Evolutionary conservation across 2,113 vertebrate genomes (phyloP).

Genomic region (Mungos mungo): DNA sequence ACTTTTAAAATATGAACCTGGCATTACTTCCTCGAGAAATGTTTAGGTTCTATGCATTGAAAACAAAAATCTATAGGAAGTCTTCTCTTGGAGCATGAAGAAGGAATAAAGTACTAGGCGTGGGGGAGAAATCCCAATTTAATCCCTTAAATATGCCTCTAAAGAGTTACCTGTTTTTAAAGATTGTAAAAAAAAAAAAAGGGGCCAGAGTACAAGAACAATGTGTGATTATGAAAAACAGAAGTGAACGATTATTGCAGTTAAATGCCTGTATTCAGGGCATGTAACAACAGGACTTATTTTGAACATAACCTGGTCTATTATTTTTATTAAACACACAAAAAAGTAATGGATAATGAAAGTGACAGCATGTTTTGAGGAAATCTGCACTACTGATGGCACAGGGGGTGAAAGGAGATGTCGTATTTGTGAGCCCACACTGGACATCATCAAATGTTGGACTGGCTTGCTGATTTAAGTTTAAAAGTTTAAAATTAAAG

Average conservation of each 20-base stretch:
- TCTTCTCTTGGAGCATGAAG: conserved; percentile 23
- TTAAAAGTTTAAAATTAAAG: background rate
- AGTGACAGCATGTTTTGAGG: background rate
- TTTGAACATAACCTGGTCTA: background rate
- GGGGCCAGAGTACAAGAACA: background rate
- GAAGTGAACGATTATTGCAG: background rate
- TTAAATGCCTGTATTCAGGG: background rate
- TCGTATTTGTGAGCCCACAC: background rate
- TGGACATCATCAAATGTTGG: background rate
- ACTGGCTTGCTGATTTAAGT: background rate
- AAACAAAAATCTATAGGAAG: conserved; percentile 6
- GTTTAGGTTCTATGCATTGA: conserved; percentile 24
- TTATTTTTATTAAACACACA: background rate
- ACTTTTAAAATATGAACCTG: conserved; percentile 67
- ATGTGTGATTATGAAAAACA: background rate
- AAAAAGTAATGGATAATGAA: background rate
- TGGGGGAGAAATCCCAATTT: background rate
- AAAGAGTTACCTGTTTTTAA: background rate
- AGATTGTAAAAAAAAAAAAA: background rate
- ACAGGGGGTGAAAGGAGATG: background rate
- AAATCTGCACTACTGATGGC: background rate
- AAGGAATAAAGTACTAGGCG: background rate
- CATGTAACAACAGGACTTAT: background rate
- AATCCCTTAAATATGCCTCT: conserved; percentile 3
- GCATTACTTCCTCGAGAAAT: conserved; percentile 49